A percentile compares a stretch with the other conserved stretches of the same genome.
phyloP scores from a whole-genome alignment of 2,888 invertebrate genomes.

The Galerucella nymphaeae region DNA sequence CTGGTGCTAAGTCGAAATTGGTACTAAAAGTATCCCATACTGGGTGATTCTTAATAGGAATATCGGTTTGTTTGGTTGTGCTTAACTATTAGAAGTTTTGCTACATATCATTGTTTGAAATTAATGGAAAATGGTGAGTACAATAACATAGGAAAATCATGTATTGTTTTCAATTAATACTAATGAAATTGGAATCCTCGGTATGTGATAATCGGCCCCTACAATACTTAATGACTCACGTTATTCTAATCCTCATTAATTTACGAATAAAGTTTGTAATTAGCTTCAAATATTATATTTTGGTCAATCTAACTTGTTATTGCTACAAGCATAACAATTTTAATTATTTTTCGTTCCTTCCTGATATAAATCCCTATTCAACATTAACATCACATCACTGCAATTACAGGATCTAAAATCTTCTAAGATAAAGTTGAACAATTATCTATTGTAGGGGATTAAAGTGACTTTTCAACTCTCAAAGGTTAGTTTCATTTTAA shows the following conservation, averaged over 20 bases:
- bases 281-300: no score
- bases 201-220: background rate
- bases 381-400: no score
- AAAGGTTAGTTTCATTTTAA: background rate
- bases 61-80: background rate
- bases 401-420: no score
- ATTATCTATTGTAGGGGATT: background rate
- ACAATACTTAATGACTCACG: background rate
- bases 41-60: background rate
- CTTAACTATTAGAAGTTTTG: background rate
- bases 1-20: conserved; percentile 20
- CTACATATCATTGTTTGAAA: conserved; percentile 1
- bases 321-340: no score
- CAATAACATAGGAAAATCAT: no score
- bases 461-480: background rate
- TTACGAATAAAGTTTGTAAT: no score
- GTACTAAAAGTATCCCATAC: background rate
- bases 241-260: no score
- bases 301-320: no score
- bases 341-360: no score
- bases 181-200: background rate
- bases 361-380: no score
- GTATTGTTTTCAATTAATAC: background rate
- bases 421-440: background rate
- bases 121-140: background rate